Conservation (phyloP, 30 jellyfish, hydroid and myxozoan species). For the Nemopilema nomurai region DNA sequence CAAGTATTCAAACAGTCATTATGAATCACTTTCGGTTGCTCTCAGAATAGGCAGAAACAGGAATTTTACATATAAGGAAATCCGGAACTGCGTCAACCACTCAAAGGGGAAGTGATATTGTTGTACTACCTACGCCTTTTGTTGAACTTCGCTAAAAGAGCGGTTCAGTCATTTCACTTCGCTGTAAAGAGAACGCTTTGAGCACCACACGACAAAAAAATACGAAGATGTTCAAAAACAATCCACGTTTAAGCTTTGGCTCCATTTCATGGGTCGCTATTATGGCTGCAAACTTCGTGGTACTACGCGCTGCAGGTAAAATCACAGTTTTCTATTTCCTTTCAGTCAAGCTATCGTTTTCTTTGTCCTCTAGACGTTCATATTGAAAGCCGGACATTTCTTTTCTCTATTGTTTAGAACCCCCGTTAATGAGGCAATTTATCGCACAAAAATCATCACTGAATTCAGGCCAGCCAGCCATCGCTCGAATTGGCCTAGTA, state of each 20-base stretch:
- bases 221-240: neutral
- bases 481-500: too few species aligned
- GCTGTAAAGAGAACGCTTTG: neutral
- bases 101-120: neutral
- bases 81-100: neutral
- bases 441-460: too few species aligned
- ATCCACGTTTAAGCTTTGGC: neutral
- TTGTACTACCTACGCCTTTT: neutral
- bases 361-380: neutral
- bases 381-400: too few species aligned
- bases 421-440: too few species aligned
- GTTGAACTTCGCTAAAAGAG: neutral
- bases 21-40: too few species aligned
- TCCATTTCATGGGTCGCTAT: neutral
- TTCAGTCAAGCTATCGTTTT: too few species aligned
- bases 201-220: neutral
- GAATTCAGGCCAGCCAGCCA: too few species aligned
- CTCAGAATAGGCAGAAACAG: neutral
- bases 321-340: neutral
- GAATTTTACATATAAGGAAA: neutral
- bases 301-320: neutral
- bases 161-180: neutral
- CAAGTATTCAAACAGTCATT: too few species aligned
- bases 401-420: too few species aligned
- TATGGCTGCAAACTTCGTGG: neutral